Conservation (phyloP, 2,888 invertebrate species). For the Beris morrisii region DNA sequence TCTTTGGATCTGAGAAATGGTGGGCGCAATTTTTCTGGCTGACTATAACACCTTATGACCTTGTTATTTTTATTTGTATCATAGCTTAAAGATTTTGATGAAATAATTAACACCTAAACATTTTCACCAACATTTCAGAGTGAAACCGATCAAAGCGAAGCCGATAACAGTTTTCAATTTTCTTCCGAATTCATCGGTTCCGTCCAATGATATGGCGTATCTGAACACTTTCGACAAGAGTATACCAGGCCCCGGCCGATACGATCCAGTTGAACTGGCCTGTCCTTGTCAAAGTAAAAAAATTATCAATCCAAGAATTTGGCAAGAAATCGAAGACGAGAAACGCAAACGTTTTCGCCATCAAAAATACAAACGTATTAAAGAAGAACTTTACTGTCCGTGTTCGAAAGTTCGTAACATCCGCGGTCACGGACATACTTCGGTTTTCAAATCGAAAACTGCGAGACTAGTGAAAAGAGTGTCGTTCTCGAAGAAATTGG, state of each 20-base stretch:
- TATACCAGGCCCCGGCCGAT: constrained; percentile 44
- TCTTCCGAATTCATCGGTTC: constrained; percentile 34
- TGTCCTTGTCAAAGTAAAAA: constrained; percentile 30
- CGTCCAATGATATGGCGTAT: constrained; percentile 5
- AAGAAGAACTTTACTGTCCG: constrained; percentile 25
- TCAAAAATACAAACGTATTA: constrained; percentile 13
- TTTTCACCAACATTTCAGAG: neutral
- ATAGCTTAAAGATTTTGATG: no score
- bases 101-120: no score
- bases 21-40: no score
- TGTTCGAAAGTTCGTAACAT: constrained; percentile 33
- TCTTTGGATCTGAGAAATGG: no score
- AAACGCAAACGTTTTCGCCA: constrained; percentile 25
- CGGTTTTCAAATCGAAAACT: constrained; percentile 42
- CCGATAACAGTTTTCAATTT: constrained; percentile 14
- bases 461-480: neutral
- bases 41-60: no score
- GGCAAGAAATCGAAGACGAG: constrained; percentile 18
- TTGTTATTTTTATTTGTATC: no score
- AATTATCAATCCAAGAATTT: constrained; percentile 26
- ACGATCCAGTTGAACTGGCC: constrained; percentile 33
- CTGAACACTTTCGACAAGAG: neutral
- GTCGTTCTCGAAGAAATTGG: neutral
- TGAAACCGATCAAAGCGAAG: constrained; percentile 12
- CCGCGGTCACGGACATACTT: constrained; percentile 43